These are phyloP conservation scores for Phrixothrix hirtus DNA, from an alignment of 2,888 invertebrate species.

Conservation along the genomic window DNA sequence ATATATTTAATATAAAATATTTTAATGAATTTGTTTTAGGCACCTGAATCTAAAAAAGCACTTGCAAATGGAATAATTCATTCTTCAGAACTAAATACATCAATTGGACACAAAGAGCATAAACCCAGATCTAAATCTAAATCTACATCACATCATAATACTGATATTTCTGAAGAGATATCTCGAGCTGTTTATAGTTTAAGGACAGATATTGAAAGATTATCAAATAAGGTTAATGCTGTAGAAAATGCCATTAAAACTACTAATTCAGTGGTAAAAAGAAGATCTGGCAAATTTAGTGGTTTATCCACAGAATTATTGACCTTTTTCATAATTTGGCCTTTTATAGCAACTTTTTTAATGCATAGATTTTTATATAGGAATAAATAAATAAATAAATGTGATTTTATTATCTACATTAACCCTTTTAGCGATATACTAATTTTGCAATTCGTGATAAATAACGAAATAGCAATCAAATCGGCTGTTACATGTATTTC, in stretches of 20 bases:
- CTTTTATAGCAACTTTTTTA: constrained; percentile 61
- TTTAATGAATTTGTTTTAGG: constrained; percentile 35
- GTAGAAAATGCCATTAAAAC: constrained; percentile 48
- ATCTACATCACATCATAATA: constrained; percentile 33
- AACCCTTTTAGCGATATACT: too few relatives aligned
- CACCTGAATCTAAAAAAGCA: constrained; percentile 44
- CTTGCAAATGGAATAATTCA: constrained; percentile 41
- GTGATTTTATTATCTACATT: too few relatives aligned
- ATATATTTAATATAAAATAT: too few relatives aligned
- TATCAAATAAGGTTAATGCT: constrained; percentile 54
- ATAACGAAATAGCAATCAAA: too few relatives aligned
- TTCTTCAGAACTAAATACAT: constrained; percentile 37
- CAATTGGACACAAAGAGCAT: constrained; percentile 37
- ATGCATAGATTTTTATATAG: constrained; percentile 45
- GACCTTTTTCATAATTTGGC: constrained; percentile 67
- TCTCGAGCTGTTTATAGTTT: constrained; percentile 57
- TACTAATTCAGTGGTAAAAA: constrained; percentile 20
- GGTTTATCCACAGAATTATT: constrained; percentile 57
- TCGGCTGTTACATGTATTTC: too few relatives aligned
- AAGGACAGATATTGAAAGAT: constrained; percentile 57
- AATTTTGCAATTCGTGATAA: too few relatives aligned
- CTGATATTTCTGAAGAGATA: constrained; percentile 59
- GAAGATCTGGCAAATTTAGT: constrained; percentile 34
- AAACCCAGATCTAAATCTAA: constrained; percentile 44
- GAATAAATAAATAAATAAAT: constrained; percentile 15